A percentile compares a stretch with the other conserved stretches of the same genome.
Evolutionary conservation across 2,888 invertebrate species (phyloP).

Genomic region (Ligdia adustata): DNA sequence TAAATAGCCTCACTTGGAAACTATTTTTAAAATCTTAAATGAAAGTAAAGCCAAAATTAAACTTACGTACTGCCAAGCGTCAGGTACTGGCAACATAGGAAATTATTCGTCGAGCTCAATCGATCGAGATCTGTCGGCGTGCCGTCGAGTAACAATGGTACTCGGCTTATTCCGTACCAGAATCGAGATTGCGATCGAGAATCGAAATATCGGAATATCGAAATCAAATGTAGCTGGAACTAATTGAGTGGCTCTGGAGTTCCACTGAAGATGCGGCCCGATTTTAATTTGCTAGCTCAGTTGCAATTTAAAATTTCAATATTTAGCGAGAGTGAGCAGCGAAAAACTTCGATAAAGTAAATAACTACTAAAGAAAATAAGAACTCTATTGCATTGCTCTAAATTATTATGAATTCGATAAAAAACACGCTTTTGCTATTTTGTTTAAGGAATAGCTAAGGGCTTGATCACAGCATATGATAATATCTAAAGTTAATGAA

Average conservation of each 20-base stretch:
- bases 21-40: no score
- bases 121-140: slow-evolving; percentile 22
- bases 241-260: slow-evolving; percentile 19
- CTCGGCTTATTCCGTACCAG: slow-evolving; percentile 21
- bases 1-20: no score
- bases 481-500: no score
- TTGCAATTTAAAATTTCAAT: slow-evolving; percentile 34
- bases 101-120: slow-evolving; percentile 17
- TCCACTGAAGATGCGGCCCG: slow-evolving; percentile 11
- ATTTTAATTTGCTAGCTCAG: slow-evolving; percentile 11
- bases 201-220: slow-evolving; percentile 26
- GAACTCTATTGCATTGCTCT: no score
- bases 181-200: slow-evolving; percentile 20
- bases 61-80: not conserved
- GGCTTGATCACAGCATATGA: no score
- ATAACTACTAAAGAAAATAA: no score
- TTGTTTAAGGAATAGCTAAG: no score
- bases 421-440: no score
- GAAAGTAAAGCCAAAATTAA: no score
- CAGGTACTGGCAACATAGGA: not conserved
- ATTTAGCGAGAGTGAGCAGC: slow-evolving; percentile 31
- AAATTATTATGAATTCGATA: no score
- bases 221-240: slow-evolving; percentile 22
- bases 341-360: not conserved
- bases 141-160: slow-evolving; percentile 24